A percentile compares a stretch with the other conserved stretches of the same genome.
phyloP scores from a whole-genome alignment of 2,888 invertebrate species.

The Tipula helvola region DNA sequence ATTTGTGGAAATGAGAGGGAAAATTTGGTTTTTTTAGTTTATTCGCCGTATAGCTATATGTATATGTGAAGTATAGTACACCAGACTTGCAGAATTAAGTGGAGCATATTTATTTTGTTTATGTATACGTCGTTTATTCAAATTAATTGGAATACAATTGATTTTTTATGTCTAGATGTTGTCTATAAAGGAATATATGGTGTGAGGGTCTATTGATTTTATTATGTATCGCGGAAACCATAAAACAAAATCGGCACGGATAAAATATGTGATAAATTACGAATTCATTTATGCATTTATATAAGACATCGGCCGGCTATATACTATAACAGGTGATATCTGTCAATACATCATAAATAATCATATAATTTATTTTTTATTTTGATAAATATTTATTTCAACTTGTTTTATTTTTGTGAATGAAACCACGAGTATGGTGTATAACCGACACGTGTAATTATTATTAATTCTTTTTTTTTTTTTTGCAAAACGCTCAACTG shows the following conservation, averaged over 20 bases:
- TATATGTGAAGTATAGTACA: background rate
- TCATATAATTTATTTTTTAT: background rate
- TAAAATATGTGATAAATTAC: background rate
- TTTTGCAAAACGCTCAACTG: background rate
- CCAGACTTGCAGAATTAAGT: background rate
- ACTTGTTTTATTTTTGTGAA: background rate
- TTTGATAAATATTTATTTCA: background rate
- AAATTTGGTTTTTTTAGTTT: no score
- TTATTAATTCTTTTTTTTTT: background rate
- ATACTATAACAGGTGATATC: background rate
- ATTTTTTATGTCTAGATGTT: background rate
- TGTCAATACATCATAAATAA: background rate
- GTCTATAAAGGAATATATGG: background rate
- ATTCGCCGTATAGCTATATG: background rate
- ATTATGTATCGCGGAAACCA: background rate
- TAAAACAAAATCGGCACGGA: background rate
- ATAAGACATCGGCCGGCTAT: background rate
- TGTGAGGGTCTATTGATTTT: background rate
- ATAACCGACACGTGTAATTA: background rate
- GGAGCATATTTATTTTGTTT: background rate
- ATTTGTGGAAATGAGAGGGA: background rate
- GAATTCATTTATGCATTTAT: background rate
- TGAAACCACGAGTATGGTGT: background rate
- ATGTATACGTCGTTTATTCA: background rate
- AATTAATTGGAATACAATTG: slow-evolving; percentile 4